Conservation (phyloP, 2,113 vertebrate genomes). For the Axis porcinus region DNA sequence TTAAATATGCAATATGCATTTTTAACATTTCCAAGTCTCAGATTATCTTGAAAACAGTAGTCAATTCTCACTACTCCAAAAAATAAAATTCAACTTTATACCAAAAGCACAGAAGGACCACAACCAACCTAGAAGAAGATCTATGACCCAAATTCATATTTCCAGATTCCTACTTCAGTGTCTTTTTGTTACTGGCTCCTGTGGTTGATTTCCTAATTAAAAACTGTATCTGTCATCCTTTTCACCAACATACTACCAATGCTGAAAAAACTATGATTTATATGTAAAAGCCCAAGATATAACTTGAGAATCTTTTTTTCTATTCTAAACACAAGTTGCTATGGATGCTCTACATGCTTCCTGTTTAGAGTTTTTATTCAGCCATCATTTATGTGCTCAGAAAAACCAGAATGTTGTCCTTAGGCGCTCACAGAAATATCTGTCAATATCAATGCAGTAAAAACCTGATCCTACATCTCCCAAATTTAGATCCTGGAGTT, state of each 20-base stretch:
- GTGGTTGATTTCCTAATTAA: neutral
- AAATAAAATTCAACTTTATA: neutral
- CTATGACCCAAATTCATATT: neutral
- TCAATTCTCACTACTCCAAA: neutral
- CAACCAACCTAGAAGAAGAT: neutral
- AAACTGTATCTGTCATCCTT: neutral
- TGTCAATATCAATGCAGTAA: neutral
- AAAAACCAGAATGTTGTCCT: neutral
- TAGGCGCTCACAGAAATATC: neutral
- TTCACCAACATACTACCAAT: neutral
- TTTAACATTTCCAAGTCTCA: neutral
- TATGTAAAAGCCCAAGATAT: neutral
- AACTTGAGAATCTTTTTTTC: neutral
- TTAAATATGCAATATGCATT: neutral
- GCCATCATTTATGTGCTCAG: neutral
- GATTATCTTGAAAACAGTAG: neutral
- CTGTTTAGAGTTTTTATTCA: neutral
- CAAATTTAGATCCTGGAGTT: neutral
- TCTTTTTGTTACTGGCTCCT: neutral
- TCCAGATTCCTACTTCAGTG: neutral
- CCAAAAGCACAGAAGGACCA: neutral
- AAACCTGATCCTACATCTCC: neutral
- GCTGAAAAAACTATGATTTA: neutral
- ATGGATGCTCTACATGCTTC: neutral
- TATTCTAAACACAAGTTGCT: neutral